These are phyloP conservation scores for Torymus aiolomorphi DNA, from an alignment of 2,888 invertebrate species.

Conservation along the genomic window DNA sequence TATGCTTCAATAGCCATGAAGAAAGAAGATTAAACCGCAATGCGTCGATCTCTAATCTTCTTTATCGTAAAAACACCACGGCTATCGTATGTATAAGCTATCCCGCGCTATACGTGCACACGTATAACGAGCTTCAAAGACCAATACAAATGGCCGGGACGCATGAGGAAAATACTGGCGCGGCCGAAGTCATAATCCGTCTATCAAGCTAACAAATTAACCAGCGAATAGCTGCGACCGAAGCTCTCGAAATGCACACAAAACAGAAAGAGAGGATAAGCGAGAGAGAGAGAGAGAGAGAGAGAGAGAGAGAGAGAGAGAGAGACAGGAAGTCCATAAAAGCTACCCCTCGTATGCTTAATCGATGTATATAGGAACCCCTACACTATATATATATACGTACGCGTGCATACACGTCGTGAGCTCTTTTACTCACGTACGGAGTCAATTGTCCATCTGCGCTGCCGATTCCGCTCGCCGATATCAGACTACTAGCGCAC, in stretches of 20 bases:
- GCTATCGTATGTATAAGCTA: too few relatives aligned
- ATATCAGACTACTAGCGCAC: not conserved
- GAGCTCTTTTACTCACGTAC: not conserved
- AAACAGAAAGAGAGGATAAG: not conserved
- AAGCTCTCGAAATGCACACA: not conserved
- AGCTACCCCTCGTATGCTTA: too few relatives aligned
- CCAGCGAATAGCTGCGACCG: not conserved
- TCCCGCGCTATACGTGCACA: not conserved
- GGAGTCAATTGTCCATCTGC: constrained; percentile 22
- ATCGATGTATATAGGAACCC: too few relatives aligned
- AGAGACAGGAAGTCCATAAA: too few relatives aligned
- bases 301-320: not conserved
- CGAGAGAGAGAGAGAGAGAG: constrained; percentile 14
- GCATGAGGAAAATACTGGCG: not conserved
- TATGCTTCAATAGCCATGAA: not conserved
- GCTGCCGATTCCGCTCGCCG: not conserved
- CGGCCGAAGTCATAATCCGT: constrained; percentile 20
- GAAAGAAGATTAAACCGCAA: constrained; percentile 20
- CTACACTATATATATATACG: too few relatives aligned
- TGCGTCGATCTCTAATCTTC: constrained; percentile 18
- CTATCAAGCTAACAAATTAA: constrained; percentile 22
- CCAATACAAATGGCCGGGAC: constrained; percentile 5
- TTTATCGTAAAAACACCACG: constrained; percentile 11
- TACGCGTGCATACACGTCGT: too few relatives aligned
- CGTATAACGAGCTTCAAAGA: constrained; percentile 24